Base-by-base conservation (phyloP, 37 sponge, comb jelly and placozoan species). In the Petrosia ficiformis region DNA sequence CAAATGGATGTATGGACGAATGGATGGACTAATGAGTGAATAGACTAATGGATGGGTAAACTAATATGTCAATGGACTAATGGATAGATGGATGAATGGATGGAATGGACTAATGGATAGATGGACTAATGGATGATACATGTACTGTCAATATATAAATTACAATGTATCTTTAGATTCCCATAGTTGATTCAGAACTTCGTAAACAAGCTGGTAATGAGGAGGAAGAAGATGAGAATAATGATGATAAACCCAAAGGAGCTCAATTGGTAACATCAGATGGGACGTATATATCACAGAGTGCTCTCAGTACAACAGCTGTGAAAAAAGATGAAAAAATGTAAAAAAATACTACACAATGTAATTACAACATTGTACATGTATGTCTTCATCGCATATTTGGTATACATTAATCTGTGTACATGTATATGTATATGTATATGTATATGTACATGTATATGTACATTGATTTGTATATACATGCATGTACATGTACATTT, bases 261-360 rank as follows among this genome's bases (percentile, higher is more conserved):
- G 19, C 83, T 28, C 59, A 42, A 22, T 71, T 88, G 40, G 96
- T 98, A 42, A 98, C 99, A 31, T 94, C 93, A 2, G 94, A 93
- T 31, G 96, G 96, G 4, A 95, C 99, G 25, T 98, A 98, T 71
- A 93, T 93, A 32, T 92, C 99, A 8, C 96, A 98, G 77, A 88
- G 87, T 80, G 98, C 95, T 24, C 80, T 93, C 65, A 83, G 84
- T n/a, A 64, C 88, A 31, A 48, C 82, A 21, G 68, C 88, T 30
- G 72, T 63, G 29, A 77, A 80, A 52, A 92, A 85, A 41, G 76
- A 83, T 48, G 80, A 82, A 1, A 75, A 82, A 28, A 39, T 89
- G 87, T 94, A 48, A 89, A 80, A 19, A 5, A 0, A 26, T 26
- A 8, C 32, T n/a, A 24, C 34, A 61, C 56, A 1, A 40, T 11